phyloP scores from a whole-genome alignment of 1,140 invertebrate species.

The Melanaphis sacchari region DNA sequence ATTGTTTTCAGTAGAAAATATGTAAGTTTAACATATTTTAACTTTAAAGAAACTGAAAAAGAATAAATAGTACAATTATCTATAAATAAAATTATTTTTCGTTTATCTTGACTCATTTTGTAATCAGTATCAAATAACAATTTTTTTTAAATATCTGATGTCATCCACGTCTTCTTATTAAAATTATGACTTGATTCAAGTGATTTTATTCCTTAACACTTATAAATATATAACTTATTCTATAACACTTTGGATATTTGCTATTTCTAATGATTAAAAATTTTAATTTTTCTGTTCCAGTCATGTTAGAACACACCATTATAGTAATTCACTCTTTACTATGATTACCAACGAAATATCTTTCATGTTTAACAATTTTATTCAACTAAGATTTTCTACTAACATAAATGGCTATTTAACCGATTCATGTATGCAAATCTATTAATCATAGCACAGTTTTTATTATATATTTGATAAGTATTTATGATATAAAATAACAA shows the following conservation, averaged over 20 bases:
- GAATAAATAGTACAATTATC: neutral
- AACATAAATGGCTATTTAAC: too few relatives aligned
- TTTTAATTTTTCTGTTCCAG: slow-evolving; percentile 52
- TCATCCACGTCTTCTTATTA: neutral
- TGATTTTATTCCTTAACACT: slow-evolving; percentile 52
- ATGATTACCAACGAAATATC: slow-evolving; percentile 60
- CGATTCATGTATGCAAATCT: too few relatives aligned
- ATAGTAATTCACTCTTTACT: slow-evolving; percentile 58
- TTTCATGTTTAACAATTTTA: too few relatives aligned
- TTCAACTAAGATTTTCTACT: too few relatives aligned
- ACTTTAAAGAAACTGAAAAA: neutral
- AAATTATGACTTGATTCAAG: neutral
- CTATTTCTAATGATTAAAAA: slow-evolving; percentile 54
- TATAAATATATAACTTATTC: too few relatives aligned
- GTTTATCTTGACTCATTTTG: neutral
- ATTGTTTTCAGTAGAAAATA: neutral
- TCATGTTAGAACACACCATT: slow-evolving; percentile 55
- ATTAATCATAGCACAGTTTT: too few relatives aligned
- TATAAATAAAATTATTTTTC: neutral
- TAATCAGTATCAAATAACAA: too few relatives aligned
- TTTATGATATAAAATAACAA: too few relatives aligned
- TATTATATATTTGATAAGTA: too few relatives aligned
- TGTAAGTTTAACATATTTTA: neutral
- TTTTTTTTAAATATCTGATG: too few relatives aligned
- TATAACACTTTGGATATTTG: slow-evolving; percentile 58